These are phyloP conservation scores for Hipposideros armiger DNA, from an alignment of 2,113 vertebrate species.

Conservation along the genomic window DNA sequence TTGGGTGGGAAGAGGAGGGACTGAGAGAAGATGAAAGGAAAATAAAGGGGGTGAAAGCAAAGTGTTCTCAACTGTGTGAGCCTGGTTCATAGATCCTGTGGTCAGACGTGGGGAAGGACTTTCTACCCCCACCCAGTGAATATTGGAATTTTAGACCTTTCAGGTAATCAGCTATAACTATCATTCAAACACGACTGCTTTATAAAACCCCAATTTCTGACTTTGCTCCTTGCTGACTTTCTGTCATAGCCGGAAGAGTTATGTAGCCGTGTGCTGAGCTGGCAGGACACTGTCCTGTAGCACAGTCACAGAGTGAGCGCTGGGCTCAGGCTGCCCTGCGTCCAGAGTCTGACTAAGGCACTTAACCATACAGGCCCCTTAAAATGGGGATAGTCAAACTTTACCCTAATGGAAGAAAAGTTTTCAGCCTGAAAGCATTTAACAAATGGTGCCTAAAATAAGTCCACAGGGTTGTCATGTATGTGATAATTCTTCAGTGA, in stretches of 20 bases:
- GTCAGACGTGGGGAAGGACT: background rate
- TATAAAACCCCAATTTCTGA: background rate
- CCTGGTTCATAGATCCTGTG: background rate
- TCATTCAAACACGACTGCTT: background rate
- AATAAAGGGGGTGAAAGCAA: background rate
- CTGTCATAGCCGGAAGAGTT: background rate
- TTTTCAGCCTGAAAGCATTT: background rate
- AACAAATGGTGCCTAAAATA: background rate
- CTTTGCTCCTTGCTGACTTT: background rate
- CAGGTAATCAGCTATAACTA: background rate
- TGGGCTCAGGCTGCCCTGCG: background rate
- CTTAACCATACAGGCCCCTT: background rate
- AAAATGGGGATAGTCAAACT: background rate
- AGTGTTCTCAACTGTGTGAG: background rate
- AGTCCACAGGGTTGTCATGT: rapidly evolving
- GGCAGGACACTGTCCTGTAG: background rate
- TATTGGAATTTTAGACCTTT: background rate
- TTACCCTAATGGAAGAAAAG: background rate
- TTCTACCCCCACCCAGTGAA: background rate
- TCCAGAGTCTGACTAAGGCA: background rate
- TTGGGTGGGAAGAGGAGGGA: background rate
- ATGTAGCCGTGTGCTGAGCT: background rate
- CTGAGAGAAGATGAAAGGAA: background rate
- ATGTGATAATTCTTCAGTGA: background rate
- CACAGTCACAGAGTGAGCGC: background rate